Conservation (phyloP, 2,888 invertebrate species). For the Catocala fraxini region DNA sequence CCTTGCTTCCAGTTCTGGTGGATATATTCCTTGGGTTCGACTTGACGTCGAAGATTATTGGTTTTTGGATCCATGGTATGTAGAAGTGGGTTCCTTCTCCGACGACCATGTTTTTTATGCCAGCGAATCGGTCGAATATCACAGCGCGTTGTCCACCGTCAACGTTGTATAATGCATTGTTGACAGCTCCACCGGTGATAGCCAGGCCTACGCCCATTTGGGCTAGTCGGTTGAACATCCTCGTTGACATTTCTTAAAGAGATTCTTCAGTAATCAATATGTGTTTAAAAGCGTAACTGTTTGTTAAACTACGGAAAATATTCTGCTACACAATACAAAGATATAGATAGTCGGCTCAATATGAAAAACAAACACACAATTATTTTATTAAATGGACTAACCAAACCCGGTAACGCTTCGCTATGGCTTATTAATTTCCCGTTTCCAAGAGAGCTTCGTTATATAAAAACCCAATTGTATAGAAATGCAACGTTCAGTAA, state of each 20-base stretch:
- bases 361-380: too few species aligned
- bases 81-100: constrained; percentile 99
- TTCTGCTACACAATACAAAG: too few species aligned
- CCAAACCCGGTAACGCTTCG: too few species aligned
- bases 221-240: constrained; percentile 34
- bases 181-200: constrained; percentile 27
- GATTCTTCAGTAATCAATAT: not conserved
- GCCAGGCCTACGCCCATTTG: constrained; percentile 40
- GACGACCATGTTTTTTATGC: constrained; percentile 94
- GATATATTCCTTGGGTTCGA: constrained; percentile 97
- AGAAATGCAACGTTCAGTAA: too few species aligned
- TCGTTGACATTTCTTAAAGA: constrained; percentile 21
- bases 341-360: too few species aligned
- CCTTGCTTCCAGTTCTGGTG: constrained; percentile 97
- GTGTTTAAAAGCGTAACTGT: too few species aligned
- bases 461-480: too few species aligned
- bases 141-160: constrained; percentile 95
- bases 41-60: constrained; percentile 96
- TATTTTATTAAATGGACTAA: too few species aligned
- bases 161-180: constrained; percentile 43
- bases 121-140: constrained; percentile 97
- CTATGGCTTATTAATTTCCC: too few species aligned
- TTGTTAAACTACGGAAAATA: not conserved
- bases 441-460: too few species aligned
- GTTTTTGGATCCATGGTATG: constrained; percentile 98